Percentiles rank a stretch among this genome's conserved stretches.
Conservation (phyloP, 2,888 invertebrate species). For the Scaptomyza reducta region DNA sequence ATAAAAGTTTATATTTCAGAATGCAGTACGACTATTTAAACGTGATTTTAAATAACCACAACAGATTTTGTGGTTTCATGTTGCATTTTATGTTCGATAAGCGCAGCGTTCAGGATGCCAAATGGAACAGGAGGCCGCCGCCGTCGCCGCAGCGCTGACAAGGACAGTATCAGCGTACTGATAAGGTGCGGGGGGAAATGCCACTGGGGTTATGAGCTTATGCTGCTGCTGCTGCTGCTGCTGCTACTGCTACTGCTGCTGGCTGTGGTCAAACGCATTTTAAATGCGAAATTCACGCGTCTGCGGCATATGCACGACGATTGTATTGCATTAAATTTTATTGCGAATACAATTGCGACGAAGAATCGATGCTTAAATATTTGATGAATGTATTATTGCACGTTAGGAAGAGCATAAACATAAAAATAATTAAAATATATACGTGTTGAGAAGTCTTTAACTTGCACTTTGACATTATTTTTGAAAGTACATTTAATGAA, state of each 20-base stretch:
- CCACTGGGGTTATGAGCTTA: slow-evolving; percentile 10
- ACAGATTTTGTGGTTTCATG: slow-evolving; percentile 75
- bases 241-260: no score
- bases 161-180: slow-evolving; percentile 27
- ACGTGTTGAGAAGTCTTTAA: background rate
- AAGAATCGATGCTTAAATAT: background rate
- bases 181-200: slow-evolving; percentile 8
- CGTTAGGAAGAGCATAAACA: no score
- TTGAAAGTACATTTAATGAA: no score
- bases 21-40: slow-evolving; percentile 54
- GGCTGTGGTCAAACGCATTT: slow-evolving; percentile 59
- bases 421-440: background rate
- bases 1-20: slow-evolving; percentile 65
- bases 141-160: slow-evolving; percentile 33
- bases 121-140: slow-evolving; percentile 22
- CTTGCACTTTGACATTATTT: no score
- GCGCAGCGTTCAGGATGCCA: slow-evolving; percentile 42
- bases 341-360: background rate
- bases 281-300: slow-evolving; percentile 49
- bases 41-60: slow-evolving; percentile 75
- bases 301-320: slow-evolving; percentile 25
- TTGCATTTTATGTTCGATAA: slow-evolving; percentile 72
- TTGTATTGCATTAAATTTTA: slow-evolving; percentile 21
- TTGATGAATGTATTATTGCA: no score
- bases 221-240: slow-evolving; percentile 12